Evolutionary conservation across 2,797 vertebrate genomes (phyloP).

Genomic region (Pangasius larnaudii): DNA sequence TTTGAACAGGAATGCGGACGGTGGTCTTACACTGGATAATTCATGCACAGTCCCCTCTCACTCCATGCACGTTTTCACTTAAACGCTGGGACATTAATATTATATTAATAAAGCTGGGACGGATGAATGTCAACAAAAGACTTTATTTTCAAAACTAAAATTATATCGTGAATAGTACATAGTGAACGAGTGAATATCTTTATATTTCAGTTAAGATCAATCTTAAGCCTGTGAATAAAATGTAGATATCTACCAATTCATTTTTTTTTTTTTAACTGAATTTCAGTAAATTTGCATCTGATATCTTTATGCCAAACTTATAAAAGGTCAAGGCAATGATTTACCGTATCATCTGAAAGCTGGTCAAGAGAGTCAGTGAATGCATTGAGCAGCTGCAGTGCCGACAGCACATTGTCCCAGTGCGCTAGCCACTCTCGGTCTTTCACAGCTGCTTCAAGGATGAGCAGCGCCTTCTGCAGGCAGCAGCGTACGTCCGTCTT

Average conservation of each 20-base stretch:
- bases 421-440: background rate
- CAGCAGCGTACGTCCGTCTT: slow-evolving; percentile 14
- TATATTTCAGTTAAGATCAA: background rate
- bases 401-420: background rate
- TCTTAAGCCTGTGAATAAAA: background rate
- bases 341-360: slow-evolving; percentile 26
- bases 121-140: background rate
- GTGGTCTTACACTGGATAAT: background rate
- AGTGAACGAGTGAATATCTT: no score
- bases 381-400: slow-evolving; percentile 24
- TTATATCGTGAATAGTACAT: no score
- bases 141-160: background rate
- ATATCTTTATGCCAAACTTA: no score
- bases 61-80: background rate
- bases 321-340: background rate
- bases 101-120: background rate
- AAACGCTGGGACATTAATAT: background rate
- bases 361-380: background rate
- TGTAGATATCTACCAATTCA: background rate
- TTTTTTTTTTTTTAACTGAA: background rate
- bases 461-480: background rate
- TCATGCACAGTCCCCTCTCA: background rate
- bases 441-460: background rate
- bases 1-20: background rate
- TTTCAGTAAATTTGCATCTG: background rate